A percentile compares a stretch with the other conserved stretches of the same genome.
These are phyloP conservation scores for Molothrus aeneus DNA, from an alignment of 2,797 vertebrate species.

Conservation along the genomic window DNA sequence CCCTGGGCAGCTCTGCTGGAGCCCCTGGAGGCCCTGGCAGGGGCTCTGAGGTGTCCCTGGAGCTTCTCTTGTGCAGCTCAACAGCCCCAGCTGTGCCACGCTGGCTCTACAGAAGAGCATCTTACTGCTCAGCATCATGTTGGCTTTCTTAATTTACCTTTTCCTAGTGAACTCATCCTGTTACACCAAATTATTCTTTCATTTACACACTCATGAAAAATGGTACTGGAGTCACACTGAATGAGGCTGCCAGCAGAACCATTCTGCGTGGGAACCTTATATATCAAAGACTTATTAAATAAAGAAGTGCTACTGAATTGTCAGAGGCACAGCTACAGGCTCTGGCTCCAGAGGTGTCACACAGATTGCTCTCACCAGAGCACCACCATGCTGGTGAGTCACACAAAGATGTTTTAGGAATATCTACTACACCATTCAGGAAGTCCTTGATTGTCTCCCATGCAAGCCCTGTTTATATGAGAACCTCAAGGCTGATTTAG, in stretches of 20 bases:
- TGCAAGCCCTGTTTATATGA: neutral
- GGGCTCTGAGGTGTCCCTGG: neutral
- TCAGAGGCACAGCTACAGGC: neutral
- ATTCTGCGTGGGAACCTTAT: neutral
- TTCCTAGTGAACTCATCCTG: neutral
- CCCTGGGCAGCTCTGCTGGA: neutral
- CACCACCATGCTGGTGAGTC: neutral
- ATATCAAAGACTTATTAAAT: neutral
- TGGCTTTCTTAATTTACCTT: neutral
- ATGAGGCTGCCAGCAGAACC: fast-evolving
- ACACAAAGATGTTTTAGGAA: neutral
- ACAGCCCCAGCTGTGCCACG: fast-evolving
- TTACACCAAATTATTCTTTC: neutral
- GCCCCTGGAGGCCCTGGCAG: neutral
- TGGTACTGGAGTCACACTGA: neutral
- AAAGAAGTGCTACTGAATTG: neutral
- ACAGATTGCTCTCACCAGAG: neutral
- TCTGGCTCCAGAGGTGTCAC: neutral
- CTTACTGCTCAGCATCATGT: fast-evolving
- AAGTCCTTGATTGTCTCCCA: neutral
- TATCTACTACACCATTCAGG: neutral
- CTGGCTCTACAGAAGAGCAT: neutral
- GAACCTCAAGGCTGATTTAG: neutral
- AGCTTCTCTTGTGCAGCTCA: neutral
- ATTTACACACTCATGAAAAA: neutral